Base-by-base conservation (phyloP, 2,888 invertebrate genomes). In the Himalopsyche tibetana region DNA sequence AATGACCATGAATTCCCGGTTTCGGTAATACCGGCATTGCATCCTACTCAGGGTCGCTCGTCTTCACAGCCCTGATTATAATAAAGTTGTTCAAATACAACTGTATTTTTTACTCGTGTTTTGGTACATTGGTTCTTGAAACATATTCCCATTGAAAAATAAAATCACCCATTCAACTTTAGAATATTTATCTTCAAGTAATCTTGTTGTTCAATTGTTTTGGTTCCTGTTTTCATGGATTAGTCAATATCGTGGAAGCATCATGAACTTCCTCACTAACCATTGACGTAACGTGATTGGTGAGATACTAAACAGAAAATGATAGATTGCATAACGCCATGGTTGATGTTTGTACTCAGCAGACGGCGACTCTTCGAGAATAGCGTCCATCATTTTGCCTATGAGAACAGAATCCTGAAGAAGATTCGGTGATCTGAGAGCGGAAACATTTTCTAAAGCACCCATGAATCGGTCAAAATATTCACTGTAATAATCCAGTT, bases 261-360 rank as follows among this genome's bases (percentile, higher is more conserved):
- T 92, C 87, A 96, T 92, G 90, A 97, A 97, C 89, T 92, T 93
- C 84, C 93, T 92, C 15, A 95, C 92, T 74, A 97, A 90, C 93
- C 93, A 94, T 89, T 95, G 94, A 55, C 95, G 92, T 12, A 95
- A 80, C 0, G 89, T 90, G 79, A 93, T 92, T 0, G 96, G 96
- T 55, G 94, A 93, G 28, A 95, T 91, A 89, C 92, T 93, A 89
- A 96, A 95, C 38, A 96, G 90, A 83, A 91, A 92, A 89, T 96
- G 95, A 91, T 96, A 97, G 84, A 96, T 90, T 89, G 90, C 91
- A 90, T 93, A 96, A 90, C 95, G 93, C 93, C 94, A 94, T 0
- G 95, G 94, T 89, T 96, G 96, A 89, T 94, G 94, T 92, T 95
- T 95, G 90, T 97, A 97, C 9, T 94, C 88, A 4, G 93, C 89